Conservation (phyloP, 2,797 vertebrate genomes). For the Petrocephalus sullivani region DNA sequence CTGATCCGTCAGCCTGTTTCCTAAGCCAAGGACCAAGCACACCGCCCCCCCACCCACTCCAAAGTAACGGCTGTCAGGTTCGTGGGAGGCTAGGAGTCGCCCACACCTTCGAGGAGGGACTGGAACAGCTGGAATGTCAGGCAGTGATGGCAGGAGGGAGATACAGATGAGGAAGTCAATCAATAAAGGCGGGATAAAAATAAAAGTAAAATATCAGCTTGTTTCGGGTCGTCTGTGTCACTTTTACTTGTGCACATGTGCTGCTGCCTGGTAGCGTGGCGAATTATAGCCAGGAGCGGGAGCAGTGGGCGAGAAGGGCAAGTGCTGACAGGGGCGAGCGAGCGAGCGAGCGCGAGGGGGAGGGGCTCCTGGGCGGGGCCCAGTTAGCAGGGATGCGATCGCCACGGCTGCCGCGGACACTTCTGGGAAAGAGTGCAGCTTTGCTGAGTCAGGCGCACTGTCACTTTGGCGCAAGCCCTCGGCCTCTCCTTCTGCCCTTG, state of each 20-base stretch:
- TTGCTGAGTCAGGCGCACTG: constrained; percentile 19
- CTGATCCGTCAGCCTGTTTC: neutral
- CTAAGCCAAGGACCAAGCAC: neutral
- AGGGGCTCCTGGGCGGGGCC: neutral
- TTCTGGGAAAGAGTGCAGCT: constrained; percentile 7
- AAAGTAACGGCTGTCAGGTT: neutral
- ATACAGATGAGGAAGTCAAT: neutral
- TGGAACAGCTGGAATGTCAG: neutral
- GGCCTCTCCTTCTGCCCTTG: constrained; percentile 2
- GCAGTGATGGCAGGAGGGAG: neutral
- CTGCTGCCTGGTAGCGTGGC: neutral
- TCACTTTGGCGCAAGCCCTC: constrained; percentile 5
- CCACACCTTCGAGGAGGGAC: neutral
- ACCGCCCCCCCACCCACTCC: neutral
- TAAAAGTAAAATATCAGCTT: neutral
- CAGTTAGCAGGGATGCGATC: neutral
- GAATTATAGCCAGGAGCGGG: neutral
- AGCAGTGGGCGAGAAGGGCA: neutral
- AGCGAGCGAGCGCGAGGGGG: neutral
- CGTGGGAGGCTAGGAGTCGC: neutral
- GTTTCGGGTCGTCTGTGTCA: neutral
- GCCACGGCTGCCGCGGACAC: neutral
- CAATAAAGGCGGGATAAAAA: neutral
- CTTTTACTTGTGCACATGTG: neutral
- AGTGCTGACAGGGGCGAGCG: neutral